Evolutionary conservation across 2,888 invertebrate species (phyloP).

Genomic region (Eupithecia subfuscata): DNA sequence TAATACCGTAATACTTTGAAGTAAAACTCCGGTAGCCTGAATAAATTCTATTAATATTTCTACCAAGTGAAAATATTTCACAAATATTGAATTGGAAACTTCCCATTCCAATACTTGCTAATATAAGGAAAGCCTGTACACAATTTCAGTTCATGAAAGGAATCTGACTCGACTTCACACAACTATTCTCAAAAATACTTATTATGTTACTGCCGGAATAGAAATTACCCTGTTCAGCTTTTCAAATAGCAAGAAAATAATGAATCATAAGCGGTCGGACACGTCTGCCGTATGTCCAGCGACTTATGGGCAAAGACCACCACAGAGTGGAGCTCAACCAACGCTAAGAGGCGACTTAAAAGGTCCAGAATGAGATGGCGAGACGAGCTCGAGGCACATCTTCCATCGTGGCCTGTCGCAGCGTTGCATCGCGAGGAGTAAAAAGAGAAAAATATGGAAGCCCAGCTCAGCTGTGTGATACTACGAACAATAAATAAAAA

Average conservation of each 20-base stretch:
- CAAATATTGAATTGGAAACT: conserved; percentile 58
- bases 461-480: too few relatives aligned
- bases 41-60: conserved; percentile 60
- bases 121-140: conserved; percentile 46
- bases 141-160: neutral
- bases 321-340: too few relatives aligned
- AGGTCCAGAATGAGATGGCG: too few relatives aligned
- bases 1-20: conserved; percentile 40
- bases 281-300: too few relatives aligned
- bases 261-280: too few relatives aligned
- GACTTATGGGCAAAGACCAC: too few relatives aligned
- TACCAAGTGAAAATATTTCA: conserved; percentile 57
- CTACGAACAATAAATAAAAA: too few relatives aligned
- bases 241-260: neutral
- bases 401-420: too few relatives aligned
- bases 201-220: neutral
- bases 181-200: neutral
- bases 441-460: too few relatives aligned
- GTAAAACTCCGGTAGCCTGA: conserved; percentile 44
- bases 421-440: too few relatives aligned
- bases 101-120: conserved; percentile 40
- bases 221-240: neutral
- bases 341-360: too few relatives aligned
- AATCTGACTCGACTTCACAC: neutral
- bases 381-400: too few relatives aligned